Evolutionary conservation across 2,113 vertebrate genomes (phyloP).

Genomic region (Puma concolor): DNA sequence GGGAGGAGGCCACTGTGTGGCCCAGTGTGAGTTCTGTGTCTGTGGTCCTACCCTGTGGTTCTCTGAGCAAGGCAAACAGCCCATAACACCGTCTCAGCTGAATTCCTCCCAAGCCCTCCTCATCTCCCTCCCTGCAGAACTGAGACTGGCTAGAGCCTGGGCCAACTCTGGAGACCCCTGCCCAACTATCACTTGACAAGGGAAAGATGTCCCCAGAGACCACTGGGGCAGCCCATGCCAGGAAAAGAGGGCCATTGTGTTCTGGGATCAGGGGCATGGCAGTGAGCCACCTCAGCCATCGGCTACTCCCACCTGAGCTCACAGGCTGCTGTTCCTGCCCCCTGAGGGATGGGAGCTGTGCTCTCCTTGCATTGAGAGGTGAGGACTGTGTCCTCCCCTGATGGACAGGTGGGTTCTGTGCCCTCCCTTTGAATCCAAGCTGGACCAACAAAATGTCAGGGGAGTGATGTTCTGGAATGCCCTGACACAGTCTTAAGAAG

Average conservation of each 20-base stretch:
- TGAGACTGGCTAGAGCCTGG: too few species aligned
- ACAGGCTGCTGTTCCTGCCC: background rate
- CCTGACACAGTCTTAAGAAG: background rate
- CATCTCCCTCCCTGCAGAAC: background rate
- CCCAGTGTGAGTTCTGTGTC: background rate
- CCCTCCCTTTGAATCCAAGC: background rate
- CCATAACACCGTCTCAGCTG: background rate
- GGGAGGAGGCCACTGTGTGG: fast-evolving
- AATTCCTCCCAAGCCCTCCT: background rate
- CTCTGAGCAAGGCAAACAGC: background rate
- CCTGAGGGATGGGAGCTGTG: background rate
- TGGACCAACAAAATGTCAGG: background rate
- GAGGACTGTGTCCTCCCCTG: background rate
- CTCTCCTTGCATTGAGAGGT: background rate
- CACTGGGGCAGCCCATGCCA: background rate
- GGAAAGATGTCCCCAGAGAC: background rate
- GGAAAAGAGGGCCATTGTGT: background rate
- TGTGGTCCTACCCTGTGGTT: background rate
- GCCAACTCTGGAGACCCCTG: background rate
- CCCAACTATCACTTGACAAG: fast-evolving
- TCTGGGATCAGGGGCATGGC: background rate
- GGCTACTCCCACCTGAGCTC: background rate
- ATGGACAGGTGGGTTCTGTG: background rate
- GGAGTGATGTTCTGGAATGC: background rate
- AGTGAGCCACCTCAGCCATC: background rate